phyloP scores from a whole-genome alignment of 2,113 vertebrate genomes.

The Rutilus rutilus region DNA sequence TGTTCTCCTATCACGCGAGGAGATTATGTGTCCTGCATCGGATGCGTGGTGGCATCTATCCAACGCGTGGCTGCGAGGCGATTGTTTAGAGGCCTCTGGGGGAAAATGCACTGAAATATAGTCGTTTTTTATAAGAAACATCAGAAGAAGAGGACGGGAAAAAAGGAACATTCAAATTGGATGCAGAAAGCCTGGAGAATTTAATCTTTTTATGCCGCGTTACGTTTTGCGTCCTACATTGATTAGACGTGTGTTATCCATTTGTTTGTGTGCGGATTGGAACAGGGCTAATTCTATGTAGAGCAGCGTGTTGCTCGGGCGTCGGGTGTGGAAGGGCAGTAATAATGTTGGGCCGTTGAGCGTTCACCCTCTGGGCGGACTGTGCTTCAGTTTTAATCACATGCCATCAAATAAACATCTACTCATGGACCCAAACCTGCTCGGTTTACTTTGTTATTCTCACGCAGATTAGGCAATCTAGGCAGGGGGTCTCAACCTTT shows the following conservation, averaged over 20 bases:
- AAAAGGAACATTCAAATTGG: conserved; percentile 51
- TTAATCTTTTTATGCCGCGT: conserved; percentile 58
- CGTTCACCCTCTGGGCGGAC: not conserved
- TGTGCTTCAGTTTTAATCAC: conserved; percentile 27
- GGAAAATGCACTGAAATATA: conserved; percentile 47
- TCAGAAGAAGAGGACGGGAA: not conserved
- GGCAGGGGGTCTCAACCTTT: too few species aligned
- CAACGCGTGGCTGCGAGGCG: conserved; percentile 58
- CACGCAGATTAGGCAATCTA: too few species aligned
- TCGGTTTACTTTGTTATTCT: conserved; percentile 11
- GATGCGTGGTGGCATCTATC: conserved; percentile 62
- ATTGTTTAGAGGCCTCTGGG: conserved; percentile 59
- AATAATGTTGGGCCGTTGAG: not conserved
- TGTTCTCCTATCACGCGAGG: conserved; percentile 64
- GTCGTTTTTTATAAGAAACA: conserved; percentile 27
- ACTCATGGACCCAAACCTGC: conserved; percentile 4
- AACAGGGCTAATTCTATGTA: conserved; percentile 19
- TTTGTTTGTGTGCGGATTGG: conserved; percentile 32
- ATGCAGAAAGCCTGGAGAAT: conserved; percentile 52
- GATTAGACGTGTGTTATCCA: conserved; percentile 53
- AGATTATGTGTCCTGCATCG: conserved; percentile 68
- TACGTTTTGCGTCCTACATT: conserved; percentile 45
- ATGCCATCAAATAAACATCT: conserved; percentile 44
- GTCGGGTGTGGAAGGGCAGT: not conserved
- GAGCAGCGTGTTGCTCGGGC: not conserved